phyloP scores from a whole-genome alignment of 2,888 invertebrate species.

The Drosophila neotestacea region DNA sequence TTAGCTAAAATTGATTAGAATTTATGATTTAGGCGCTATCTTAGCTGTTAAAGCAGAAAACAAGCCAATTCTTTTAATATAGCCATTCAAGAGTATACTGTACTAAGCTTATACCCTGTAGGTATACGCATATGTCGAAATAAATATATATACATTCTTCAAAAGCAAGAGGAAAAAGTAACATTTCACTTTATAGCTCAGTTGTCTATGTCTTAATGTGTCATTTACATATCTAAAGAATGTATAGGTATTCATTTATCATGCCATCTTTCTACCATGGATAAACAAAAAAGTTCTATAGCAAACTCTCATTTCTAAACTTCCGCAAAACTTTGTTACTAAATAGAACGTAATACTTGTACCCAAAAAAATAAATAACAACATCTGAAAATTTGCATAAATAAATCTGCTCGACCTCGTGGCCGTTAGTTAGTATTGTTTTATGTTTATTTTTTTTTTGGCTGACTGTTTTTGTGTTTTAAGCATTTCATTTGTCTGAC shows the following conservation, averaged over 20 bases:
- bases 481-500: constrained; percentile 44
- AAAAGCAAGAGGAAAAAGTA: too few species aligned
- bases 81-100: background rate
- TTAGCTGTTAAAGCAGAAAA: constrained; percentile 6
- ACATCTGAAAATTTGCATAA: constrained; percentile 45
- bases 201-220: background rate
- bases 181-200: too few species aligned
- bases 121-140: too few species aligned
- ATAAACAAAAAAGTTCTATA: background rate
- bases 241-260: background rate
- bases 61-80: constrained; percentile 11
- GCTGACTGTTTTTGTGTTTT: constrained; percentile 11
- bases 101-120: background rate
- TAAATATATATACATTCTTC: too few species aligned
- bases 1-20: constrained; percentile 23
- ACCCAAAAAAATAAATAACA: background rate
- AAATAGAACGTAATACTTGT: background rate
- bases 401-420: constrained; percentile 45
- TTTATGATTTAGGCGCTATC: constrained; percentile 18
- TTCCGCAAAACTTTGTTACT: constrained; percentile 13
- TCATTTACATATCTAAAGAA: too few species aligned
- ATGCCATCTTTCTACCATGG: background rate
- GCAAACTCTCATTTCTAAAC: constrained; percentile 1
- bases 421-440: constrained; percentile 17
- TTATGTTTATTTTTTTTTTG: background rate